Evolutionary conservation across 2,888 invertebrate species (phyloP), one percentile per base, ranked within the genome.

Genomic region (Julus scanicus): DNA sequence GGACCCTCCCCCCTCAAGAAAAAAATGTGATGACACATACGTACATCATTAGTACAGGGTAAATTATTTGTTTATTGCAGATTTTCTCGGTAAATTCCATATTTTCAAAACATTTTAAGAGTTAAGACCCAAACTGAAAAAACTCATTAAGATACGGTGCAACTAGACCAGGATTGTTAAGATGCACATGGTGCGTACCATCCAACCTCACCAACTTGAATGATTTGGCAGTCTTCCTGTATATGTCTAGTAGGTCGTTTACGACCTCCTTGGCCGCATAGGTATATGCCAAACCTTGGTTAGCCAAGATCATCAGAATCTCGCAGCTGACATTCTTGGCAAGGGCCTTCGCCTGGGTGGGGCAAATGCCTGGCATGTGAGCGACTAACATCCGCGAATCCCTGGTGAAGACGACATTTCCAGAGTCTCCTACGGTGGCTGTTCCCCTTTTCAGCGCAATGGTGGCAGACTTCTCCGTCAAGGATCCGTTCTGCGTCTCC

Each of bases 401-500:
- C 53, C 90, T 88, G 20, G 89, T 89, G 84, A 90, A 90, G 11
- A 89, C 86, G 11, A 90, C 71, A 48, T 89, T 89, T 84, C 89
- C 89, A 20, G 88, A 87, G 87, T 89, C 88, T 40, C 57, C 87
- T 11, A 89, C 88, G 4, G 71, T 87, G 37, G 13, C 57, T 5
- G 71, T 11, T 39, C 90, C 90, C 87, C 90, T 84, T 87, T 89
- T 89, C 83, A 90, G 87, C 37, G 90, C 87, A 86, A 89, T 86
- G 20, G 87, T 71, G 11, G 90, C 90, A 48, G 89, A 88, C 86
- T 90, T 90, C 44, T 71, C 17, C 3, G 89, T 90, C 6, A 90
- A 86, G 53, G 86, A 88, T 84, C 88, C 80, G 20, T 89, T 88
- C 37, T 88, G 87, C 0, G 96, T 96, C 88, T 95, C 94, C 86